These are phyloP conservation scores for Xylocopa sonorina DNA, from an alignment of 1,140 invertebrate species.

Conservation along the genomic window DNA sequence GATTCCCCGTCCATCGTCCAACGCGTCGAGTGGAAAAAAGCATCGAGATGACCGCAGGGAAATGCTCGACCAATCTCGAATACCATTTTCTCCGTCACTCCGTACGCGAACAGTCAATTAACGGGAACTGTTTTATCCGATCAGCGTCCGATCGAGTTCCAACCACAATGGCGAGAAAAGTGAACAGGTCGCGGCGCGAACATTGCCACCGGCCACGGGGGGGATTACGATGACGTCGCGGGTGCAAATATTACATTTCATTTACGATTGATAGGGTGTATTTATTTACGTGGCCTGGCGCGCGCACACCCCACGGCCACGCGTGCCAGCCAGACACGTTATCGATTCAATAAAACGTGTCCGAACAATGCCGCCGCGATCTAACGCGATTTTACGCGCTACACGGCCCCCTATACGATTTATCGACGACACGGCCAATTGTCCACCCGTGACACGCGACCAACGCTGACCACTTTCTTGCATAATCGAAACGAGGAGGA, in stretches of 20 bases:
- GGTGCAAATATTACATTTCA: conserved; percentile 30
- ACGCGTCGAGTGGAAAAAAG: no score
- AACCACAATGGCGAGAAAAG: conserved; percentile 17
- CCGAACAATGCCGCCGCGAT: conserved; percentile 2
- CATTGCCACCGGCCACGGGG: background rate
- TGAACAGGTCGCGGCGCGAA: conserved; percentile 2
- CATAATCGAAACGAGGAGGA: no score
- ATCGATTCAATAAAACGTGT: conserved; percentile 30
- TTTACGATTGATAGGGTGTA: conserved; percentile 34
- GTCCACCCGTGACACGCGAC: no score
- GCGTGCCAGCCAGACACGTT: conserved; percentile 22
- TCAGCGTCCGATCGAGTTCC: conserved; percentile 45
- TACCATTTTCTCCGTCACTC: background rate
- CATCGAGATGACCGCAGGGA: no score
- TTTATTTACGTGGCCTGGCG: conserved; percentile 15
- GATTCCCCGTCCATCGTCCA: background rate
- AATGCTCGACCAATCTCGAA: background rate
- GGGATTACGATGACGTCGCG: background rate
- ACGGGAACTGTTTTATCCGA: conserved; percentile 39
- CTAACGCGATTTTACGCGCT: conserved; percentile 4
- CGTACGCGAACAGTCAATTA: conserved; percentile 54
- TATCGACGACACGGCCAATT: background rate
- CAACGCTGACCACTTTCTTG: no score
- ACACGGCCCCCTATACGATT: conserved; percentile 11
- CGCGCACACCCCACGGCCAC: conserved; percentile 8